Evolutionary conservation across 2,113 vertebrate species (phyloP), one percentile per base, ranked within the genome.

Genomic region (Daubentonia madagascariensis): DNA sequence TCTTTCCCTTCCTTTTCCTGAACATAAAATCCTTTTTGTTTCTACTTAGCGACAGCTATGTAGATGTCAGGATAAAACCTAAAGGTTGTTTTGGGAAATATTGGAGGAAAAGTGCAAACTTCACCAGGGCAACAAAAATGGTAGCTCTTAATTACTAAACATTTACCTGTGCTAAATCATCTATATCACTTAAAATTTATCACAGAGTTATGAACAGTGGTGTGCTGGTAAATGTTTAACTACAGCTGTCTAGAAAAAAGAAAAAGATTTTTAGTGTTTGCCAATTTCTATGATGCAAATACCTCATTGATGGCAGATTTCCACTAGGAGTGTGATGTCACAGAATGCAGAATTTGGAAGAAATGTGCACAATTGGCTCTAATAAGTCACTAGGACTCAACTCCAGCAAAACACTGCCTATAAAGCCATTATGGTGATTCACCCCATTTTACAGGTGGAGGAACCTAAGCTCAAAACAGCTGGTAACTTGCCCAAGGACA

Each of bases 1-100:
- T 3, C 13, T 35, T 3, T 1, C 5, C 6, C 5, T 6, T 3
- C 3, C 3, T 48, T 22, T 4, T 13, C 1, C 28, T 40, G 23
- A 57, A 9, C 52, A 25, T n/a, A 4, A 65, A 65, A 17, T 35
- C 14, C 6, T 30, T 80, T 81, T 18, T 7, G 12, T 50, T 48
- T 61, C 37, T 89, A 13, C 18, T 35, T 67, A 25, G 7, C 35
- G 35, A 11, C 6, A 37, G 23, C 23, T 40, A 0, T 28, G 3
- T 1, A 9, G 3, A 40, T 43, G 0, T 65, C 61, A 61, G 63
- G 35, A 30, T 45, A 18, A 80, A 81, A n/a, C 10, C 50, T 6
- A 35, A 54, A 50, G 67, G 8, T 11, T 37, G 8, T 84, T 40
- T 32, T 16, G 25, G 61, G 45, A 40, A 63, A 30, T 8, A 10